These are phyloP conservation scores for Saguinus midas DNA, from an alignment of 2,113 vertebrate genomes.

Conservation along the genomic window DNA sequence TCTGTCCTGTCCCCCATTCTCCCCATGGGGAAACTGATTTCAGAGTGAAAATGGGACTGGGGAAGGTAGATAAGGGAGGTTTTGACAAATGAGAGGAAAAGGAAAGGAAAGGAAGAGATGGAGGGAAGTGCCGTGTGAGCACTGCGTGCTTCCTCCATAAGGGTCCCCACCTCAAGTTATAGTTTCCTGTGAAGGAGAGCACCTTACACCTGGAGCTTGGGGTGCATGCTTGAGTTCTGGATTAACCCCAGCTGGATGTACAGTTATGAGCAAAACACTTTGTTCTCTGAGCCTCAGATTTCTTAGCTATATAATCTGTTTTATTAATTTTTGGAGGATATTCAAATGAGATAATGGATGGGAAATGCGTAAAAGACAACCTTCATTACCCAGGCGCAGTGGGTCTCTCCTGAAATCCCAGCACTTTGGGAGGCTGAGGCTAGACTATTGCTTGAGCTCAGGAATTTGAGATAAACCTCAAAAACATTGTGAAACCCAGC, in stretches of 20 bases:
- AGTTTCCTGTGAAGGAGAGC: background rate
- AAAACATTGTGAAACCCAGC: no score
- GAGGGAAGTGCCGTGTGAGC: background rate
- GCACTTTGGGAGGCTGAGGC: no score
- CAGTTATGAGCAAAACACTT: background rate
- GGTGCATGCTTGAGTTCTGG: background rate
- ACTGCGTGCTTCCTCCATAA: background rate
- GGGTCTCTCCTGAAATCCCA: no score
- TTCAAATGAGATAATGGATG: background rate
- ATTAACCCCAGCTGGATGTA: background rate
- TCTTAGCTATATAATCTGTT: background rate
- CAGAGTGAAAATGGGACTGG: background rate
- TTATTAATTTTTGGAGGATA: background rate
- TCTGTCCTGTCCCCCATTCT: background rate
- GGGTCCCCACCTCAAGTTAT: background rate
- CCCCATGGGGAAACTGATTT: background rate
- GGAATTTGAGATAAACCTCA: no score
- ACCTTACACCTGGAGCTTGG: background rate
- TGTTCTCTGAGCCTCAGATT: background rate
- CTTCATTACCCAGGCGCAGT: background rate
- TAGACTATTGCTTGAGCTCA: no score
- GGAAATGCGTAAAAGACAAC: background rate
- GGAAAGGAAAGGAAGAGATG: background rate
- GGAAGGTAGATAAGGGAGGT: background rate
- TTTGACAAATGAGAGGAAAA: background rate